Conservation (phyloP, 2,113 vertebrate genomes). For the Apteryx mantelli region DNA sequence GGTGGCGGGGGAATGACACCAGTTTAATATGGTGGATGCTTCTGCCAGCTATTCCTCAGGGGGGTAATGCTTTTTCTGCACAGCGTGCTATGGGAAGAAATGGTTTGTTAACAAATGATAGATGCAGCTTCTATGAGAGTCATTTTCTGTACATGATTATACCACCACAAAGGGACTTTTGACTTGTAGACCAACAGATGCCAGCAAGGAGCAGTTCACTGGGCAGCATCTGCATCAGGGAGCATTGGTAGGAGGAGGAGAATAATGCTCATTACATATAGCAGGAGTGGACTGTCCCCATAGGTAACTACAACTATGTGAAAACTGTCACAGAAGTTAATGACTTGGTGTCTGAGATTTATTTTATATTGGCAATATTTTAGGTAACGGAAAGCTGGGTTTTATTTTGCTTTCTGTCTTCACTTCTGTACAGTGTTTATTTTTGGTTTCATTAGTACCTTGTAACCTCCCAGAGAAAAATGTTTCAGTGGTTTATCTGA, state of each 20-base stretch:
- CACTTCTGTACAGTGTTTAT: not conserved
- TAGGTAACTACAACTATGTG: not conserved
- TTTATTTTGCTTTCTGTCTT: not conserved
- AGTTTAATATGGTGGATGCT: not conserved
- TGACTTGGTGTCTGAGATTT: not conserved
- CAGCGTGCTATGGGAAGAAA: not conserved
- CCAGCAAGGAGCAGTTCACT: not conserved
- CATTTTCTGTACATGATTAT: not conserved
- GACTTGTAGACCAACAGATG: not conserved
- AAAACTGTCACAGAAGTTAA: not conserved
- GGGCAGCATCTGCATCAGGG: not conserved
- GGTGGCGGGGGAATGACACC: rapidly evolving
- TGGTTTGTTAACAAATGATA: not conserved
- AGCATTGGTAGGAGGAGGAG: not conserved
- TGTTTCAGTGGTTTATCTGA: not conserved
- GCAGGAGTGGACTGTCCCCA: not conserved
- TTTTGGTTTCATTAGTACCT: not conserved
- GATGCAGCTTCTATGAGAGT: not conserved
- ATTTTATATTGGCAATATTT: not conserved
- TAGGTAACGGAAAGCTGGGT: not conserved
- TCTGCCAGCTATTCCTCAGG: not conserved
- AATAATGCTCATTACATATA: not conserved
- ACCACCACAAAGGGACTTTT: not conserved
- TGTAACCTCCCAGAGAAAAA: not conserved
- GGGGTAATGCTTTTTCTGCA: not conserved